Conservation (phyloP, 2,797 vertebrate species). For the Gambelia wislizenii region DNA sequence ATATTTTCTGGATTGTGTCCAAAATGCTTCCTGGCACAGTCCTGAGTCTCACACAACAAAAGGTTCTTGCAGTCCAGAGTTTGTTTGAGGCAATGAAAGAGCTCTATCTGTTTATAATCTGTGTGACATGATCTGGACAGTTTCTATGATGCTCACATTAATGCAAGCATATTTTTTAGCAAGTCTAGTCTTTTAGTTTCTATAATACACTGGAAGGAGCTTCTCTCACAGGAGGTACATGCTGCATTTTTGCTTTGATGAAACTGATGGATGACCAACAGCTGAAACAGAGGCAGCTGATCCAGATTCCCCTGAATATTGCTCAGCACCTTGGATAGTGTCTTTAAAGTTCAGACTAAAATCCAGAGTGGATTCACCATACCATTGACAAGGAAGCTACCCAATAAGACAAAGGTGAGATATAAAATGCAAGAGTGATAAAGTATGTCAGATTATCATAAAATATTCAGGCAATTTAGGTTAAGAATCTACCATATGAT, state of each 20-base stretch:
- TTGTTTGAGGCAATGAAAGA: constrained; percentile 32
- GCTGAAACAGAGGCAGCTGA: background rate
- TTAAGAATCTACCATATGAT: background rate
- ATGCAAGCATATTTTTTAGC: constrained; percentile 35
- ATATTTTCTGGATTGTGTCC: constrained; percentile 35
- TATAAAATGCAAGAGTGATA: constrained; percentile 18
- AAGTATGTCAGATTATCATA: background rate
- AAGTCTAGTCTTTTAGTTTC: constrained; percentile 30
- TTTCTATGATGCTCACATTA: constrained; percentile 30
- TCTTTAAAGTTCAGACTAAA: too few relatives aligned
- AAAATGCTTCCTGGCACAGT: background rate
- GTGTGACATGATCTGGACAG: constrained; percentile 57
- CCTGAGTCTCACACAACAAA: background rate
- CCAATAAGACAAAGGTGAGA: background rate
- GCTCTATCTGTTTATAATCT: background rate
- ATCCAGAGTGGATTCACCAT: too few relatives aligned
- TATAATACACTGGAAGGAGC: constrained; percentile 32
- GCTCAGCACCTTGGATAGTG: too few relatives aligned
- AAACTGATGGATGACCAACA: constrained; percentile 47
- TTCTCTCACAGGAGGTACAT: constrained; percentile 1
- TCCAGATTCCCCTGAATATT: too few relatives aligned
- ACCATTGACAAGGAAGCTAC: too few relatives aligned
- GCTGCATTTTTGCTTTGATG: constrained; percentile 30
- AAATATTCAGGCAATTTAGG: background rate
- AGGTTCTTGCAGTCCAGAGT: constrained; percentile 31